Base-by-base conservation (phyloP, 1,140 invertebrate genomes). In the Helicorthomorpha holstii region DNA sequence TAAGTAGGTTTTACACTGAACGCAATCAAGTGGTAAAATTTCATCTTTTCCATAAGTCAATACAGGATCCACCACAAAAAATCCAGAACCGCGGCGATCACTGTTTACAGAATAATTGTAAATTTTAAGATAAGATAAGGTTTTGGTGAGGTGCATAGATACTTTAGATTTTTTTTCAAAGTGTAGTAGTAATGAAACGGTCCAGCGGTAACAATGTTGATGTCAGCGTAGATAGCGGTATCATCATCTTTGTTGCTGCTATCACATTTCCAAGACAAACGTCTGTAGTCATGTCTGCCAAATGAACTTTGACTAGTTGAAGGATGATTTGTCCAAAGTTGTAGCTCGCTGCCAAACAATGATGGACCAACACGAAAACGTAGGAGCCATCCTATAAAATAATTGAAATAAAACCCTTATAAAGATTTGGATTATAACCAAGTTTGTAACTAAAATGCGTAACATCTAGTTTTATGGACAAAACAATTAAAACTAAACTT, bases 1-100 rank as follows among this genome's bases (percentile, higher is more conserved):
- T n/a, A 98, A 67, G 57, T 96, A 85, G 0, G 94, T 95, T 66
- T 95, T 87, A 65, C 88, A 89, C 63, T 85, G 81, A 49, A 98
- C 76, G 58, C 81, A 85, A 68, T 97, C 86, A 48, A 96, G 65
- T 21, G 82, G 78, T 44, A 97, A 64, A 23, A 70, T 60, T 60
- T 77, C 73, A 50, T 75, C 69, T 22, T 69, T 64, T 1, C 78
- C 80, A 54, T 81, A 68, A 53, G 68, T 75, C 48, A 98, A 68
- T 34, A 77, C 76, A 1, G 95, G 93, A 65, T 94, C 85, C 23
- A 97, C 90, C 47, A 91, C 68, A 58, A 96, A 80, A 66, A 87
- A 96, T 24, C 93, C 86, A 25, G 81, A 82, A 14, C 87, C 86
- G 65, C 51, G 43, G 14, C 70, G 75, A 52, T 71, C 73, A 10